Evolutionary conservation across 2,797 vertebrate genomes (phyloP).

Genomic region (Semaprochilodus insignis): DNA sequence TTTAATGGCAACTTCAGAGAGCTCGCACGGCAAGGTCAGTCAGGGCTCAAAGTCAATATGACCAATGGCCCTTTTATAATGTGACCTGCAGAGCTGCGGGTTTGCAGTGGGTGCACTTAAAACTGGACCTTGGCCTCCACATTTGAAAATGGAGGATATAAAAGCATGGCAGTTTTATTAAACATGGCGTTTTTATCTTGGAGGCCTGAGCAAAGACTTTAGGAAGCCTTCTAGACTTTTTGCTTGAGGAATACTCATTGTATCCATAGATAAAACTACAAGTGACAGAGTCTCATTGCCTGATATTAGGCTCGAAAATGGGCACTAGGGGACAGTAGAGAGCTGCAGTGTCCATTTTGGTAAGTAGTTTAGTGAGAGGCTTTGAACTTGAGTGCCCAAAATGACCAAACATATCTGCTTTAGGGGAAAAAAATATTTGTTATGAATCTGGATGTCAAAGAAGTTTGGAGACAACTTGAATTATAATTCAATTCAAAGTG

Average conservation of each 20-base stretch:
- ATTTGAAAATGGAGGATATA: not conserved
- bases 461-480: no score
- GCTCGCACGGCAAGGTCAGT: slow-evolving; percentile 39
- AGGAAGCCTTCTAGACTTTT: no score
- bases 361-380: not conserved
- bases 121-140: slow-evolving; percentile 5
- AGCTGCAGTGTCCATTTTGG: slow-evolving; percentile 39
- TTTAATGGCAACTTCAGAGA: slow-evolving; percentile 61
- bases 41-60: slow-evolving; percentile 17
- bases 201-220: no score
- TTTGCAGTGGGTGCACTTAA: slow-evolving; percentile 1
- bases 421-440: no score
- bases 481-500: no score
- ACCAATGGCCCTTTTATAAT: slow-evolving; percentile 17
- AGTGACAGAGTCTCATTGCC: no score
- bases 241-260: no score
- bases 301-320: not conserved
- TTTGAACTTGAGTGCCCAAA: slow-evolving; percentile 47
- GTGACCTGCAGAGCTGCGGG: slow-evolving; percentile 29
- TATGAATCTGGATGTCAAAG: no score
- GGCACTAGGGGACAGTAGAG: slow-evolving; percentile 71
- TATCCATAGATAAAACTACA: no score
- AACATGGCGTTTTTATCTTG: no score
- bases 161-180: not conserved
- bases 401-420: slow-evolving; percentile 21